A percentile compares a stretch with the other conserved stretches of the same genome.
phyloP scores from a whole-genome alignment of 1,140 invertebrate species.

The Oscheius sp. region DNA sequence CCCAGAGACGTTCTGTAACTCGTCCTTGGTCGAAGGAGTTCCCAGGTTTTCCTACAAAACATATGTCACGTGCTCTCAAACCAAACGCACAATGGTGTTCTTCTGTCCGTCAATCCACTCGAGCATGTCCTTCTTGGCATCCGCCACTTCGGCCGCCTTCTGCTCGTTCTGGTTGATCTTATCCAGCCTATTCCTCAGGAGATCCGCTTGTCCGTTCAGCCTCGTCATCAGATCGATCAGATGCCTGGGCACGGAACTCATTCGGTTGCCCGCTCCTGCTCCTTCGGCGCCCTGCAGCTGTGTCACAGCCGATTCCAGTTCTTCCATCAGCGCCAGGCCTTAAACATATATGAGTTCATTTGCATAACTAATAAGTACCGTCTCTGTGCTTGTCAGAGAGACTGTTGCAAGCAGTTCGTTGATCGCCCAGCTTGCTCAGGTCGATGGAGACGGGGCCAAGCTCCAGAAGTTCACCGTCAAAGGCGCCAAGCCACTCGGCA shows the following conservation, averaged over 20 bases:
- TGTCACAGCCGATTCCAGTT: background rate
- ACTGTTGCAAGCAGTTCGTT: background rate
- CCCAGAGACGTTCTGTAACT: background rate
- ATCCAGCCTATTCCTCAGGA: slow-evolving; percentile 11
- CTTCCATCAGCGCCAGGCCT: slow-evolving; percentile 1
- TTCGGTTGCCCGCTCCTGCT: background rate
- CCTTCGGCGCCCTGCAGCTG: background rate
- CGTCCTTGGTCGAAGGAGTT: slow-evolving; percentile 18
- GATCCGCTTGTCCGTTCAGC: background rate
- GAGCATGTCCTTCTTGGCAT: background rate
- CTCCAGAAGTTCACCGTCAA: slow-evolving; percentile 6
- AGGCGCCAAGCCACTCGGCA: background rate
- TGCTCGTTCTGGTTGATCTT: slow-evolving; percentile 26
- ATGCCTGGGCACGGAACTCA: background rate
- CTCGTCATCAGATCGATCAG: background rate
- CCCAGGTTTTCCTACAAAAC: too few species aligned
- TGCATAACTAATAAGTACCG: too few species aligned
- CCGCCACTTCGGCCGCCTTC: slow-evolving; percentile 13
- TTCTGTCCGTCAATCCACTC: slow-evolving; percentile 17
- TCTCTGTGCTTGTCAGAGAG: slow-evolving; percentile 3
- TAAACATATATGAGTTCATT: too few species aligned
- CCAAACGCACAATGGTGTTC: slow-evolving; percentile 1
- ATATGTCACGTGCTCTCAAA: too few species aligned
- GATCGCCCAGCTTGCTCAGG: background rate
- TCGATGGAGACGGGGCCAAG: slow-evolving; percentile 20